phyloP scores from a whole-genome alignment of 1,140 invertebrate species.

The Eupristina koningsbergeri region DNA sequence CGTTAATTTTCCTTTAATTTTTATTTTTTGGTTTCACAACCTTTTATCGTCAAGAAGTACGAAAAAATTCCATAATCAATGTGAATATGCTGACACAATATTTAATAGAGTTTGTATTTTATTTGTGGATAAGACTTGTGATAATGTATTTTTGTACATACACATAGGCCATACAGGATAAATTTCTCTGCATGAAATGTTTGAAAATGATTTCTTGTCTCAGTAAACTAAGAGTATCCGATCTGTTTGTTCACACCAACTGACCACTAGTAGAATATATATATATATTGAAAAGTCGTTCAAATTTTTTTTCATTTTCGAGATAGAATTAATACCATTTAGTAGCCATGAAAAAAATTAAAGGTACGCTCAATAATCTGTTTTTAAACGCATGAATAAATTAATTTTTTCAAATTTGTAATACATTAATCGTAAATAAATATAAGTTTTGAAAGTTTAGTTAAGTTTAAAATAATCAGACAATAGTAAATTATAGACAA shows the following conservation, averaged over 20 bases:
- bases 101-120: neutral
- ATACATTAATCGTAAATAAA: too few species aligned
- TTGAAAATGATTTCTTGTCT: neutral
- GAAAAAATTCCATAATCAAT: neutral
- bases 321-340: neutral
- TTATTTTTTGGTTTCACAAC: neutral
- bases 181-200: neutral
- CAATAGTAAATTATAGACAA: too few species aligned
- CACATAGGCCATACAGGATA: neutral
- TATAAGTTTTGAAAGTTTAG: too few species aligned
- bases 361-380: neutral
- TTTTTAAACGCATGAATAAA: too few species aligned
- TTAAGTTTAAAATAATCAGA: too few species aligned
- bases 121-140: neutral
- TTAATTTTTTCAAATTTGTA: too few species aligned
- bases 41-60: neutral
- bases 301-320: too few species aligned
- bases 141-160: constrained; percentile 3
- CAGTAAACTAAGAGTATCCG: neutral
- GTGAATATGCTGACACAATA: neutral
- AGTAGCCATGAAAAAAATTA: constrained; percentile 6
- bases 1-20: neutral
- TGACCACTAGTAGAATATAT: neutral
- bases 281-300: neutral
- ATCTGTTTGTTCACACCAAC: neutral